phyloP scores from a whole-genome alignment of 2,797 vertebrate genomes.

The Prunella strophiata region DNA sequence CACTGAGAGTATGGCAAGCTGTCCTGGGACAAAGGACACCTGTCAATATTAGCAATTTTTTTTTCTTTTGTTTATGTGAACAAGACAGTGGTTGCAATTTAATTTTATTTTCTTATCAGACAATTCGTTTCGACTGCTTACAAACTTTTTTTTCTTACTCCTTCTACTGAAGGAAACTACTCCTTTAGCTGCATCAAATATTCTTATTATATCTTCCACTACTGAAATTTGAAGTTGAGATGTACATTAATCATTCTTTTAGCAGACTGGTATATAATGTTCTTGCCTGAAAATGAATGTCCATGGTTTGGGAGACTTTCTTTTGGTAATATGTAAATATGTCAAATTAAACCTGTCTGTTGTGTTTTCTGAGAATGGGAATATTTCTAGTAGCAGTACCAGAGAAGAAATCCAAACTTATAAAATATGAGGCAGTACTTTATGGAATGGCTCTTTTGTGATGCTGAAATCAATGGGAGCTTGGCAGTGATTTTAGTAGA shows the following conservation, averaged over 20 bases:
- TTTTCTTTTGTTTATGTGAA: neutral
- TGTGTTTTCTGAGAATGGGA: neutral
- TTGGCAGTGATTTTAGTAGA: neutral
- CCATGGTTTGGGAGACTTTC: neutral
- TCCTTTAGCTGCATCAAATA: neutral
- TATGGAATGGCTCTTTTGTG: neutral
- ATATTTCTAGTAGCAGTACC: slow-evolving; percentile 5
- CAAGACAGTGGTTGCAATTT: neutral
- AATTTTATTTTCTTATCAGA: neutral
- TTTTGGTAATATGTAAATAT: slow-evolving; percentile 8
- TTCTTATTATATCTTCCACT: neutral
- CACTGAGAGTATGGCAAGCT: neutral
- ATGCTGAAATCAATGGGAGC: neutral
- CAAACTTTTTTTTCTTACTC: neutral
- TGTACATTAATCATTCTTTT: neutral
- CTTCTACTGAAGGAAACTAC: neutral
- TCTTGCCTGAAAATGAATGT: neutral
- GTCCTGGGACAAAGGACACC: neutral
- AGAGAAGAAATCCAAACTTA: slow-evolving; percentile 5
- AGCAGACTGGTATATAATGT: neutral
- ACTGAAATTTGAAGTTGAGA: neutral
- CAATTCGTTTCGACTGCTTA: neutral
- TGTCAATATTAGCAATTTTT: neutral
- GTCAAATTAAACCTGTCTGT: neutral
- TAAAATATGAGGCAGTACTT: neutral